Conservation (phyloP, 2,113 vertebrate species). For the Phoenicopterus ruber region DNA sequence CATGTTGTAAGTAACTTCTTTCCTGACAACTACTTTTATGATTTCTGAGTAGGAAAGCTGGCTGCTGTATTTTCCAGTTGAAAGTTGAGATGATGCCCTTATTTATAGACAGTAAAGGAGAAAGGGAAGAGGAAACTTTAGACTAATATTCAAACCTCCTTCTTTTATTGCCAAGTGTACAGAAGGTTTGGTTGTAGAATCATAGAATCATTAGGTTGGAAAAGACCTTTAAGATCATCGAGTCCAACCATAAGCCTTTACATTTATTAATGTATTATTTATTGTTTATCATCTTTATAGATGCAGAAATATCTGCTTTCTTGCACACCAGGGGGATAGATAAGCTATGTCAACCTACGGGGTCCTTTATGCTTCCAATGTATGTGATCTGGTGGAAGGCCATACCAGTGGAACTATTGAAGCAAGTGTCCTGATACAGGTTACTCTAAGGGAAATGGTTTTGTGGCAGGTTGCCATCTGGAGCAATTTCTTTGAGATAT, state of each 20-base stretch:
- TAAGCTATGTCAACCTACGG: background rate
- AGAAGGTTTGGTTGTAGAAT: background rate
- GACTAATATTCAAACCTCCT: background rate
- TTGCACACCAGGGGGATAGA: background rate
- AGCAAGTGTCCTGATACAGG: background rate
- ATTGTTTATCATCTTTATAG: background rate
- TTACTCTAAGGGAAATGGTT: background rate
- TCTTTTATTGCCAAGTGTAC: background rate
- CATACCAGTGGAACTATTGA: background rate
- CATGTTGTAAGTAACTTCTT: background rate
- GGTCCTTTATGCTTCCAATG: background rate
- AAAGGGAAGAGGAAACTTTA: background rate
- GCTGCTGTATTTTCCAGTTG: slow-evolving; percentile 32
- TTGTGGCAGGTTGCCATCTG: background rate
- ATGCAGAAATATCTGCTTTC: background rate
- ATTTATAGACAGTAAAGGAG: background rate
- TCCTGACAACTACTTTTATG: slow-evolving; percentile 19
- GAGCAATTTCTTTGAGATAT: background rate
- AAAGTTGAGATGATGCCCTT: background rate
- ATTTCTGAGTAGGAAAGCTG: slow-evolving; percentile 29
- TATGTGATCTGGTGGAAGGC: background rate
- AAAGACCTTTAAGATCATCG: background rate
- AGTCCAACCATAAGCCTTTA: background rate
- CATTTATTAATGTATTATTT: background rate
- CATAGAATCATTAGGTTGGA: background rate